Evolutionary conservation across 2,888 invertebrate species (phyloP).

Genomic region (Dyspetes luteomarginatus): DNA sequence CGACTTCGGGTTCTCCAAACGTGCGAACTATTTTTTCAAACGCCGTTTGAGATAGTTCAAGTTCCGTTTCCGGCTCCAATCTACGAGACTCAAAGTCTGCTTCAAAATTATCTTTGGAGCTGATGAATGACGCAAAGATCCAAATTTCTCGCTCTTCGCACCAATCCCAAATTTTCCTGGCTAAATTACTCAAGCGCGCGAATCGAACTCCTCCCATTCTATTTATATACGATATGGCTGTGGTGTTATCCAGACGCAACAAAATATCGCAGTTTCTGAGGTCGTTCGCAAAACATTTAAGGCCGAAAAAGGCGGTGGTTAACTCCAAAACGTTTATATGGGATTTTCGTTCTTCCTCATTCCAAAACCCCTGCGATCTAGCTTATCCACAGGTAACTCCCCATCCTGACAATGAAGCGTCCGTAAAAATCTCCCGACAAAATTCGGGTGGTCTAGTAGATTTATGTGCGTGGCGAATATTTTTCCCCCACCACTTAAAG

Average conservation of each 20-base stretch:
- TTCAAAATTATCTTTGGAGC: constrained; percentile 42
- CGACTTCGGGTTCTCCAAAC: not conserved
- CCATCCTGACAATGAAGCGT: constrained; percentile 16
- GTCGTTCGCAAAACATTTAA: constrained; percentile 59
- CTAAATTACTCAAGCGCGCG: not conserved
- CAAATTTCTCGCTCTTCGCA: constrained; percentile 40
- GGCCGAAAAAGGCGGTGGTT: constrained; percentile 59
- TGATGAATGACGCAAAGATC: constrained; percentile 52
- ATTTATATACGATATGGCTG: constrained; percentile 53
- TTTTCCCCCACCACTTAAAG: constrained; percentile 10
- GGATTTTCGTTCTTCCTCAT: constrained; percentile 5
- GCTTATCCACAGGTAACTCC: constrained; percentile 1
- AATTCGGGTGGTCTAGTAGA: not conserved
- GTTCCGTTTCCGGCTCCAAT: constrained; percentile 10
- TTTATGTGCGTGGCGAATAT: not conserved
- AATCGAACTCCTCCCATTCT: constrained; percentile 7
- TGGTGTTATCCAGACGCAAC: constrained; percentile 57
- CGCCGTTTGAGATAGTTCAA: not conserved
- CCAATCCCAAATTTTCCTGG: constrained; percentile 35
- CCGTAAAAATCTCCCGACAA: not conserved
- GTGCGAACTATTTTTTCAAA: not conserved
- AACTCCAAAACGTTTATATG: constrained; percentile 58
- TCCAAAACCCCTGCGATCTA: constrained; percentile 49
- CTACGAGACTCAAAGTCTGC: constrained; percentile 35
- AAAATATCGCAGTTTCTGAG: constrained; percentile 44